Evolutionary conservation across 2,113 vertebrate species (phyloP).

Genomic region (Dromiciops gliroides): DNA sequence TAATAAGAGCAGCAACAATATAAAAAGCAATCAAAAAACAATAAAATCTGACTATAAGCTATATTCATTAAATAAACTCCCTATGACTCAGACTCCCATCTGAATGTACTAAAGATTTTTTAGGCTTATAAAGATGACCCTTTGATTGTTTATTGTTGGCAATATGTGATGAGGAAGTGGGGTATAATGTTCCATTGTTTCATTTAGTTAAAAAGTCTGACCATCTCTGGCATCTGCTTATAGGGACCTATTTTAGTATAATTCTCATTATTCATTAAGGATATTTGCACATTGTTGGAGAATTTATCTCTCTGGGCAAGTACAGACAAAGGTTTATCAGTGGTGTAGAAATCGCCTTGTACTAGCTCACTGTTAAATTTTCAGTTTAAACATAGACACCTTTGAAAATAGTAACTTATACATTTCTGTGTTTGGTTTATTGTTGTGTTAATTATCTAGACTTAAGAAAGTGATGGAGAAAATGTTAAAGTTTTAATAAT

Average conservation of each 20-base stretch:
- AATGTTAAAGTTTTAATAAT: background rate
- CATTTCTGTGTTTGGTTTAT: background rate
- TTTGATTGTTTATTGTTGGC: slow-evolving; percentile 25
- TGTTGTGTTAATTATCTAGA: background rate
- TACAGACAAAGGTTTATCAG: background rate
- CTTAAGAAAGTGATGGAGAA: background rate
- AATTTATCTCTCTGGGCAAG: background rate
- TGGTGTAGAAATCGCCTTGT: background rate
- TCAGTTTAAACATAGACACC: background rate
- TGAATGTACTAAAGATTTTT: slow-evolving; percentile 15
- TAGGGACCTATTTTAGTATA: background rate
- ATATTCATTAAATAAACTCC: slow-evolving; percentile 37
- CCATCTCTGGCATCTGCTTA: background rate
- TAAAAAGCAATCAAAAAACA: slow-evolving; percentile 23
- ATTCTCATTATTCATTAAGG: background rate
- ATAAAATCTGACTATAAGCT: slow-evolving; percentile 39
- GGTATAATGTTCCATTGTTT: slow-evolving; percentile 19
- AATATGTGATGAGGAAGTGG: background rate
- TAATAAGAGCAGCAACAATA: slow-evolving; percentile 10
- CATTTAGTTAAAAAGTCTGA: background rate
- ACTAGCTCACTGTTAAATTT: background rate
- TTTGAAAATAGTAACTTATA: too few species aligned
- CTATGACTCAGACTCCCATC: slow-evolving; percentile 30
- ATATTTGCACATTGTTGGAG: background rate
- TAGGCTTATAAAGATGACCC: slow-evolving; percentile 26